Evolutionary conservation across 2,113 vertebrate species (phyloP).

Genomic region (Ardeotis arabs): DNA sequence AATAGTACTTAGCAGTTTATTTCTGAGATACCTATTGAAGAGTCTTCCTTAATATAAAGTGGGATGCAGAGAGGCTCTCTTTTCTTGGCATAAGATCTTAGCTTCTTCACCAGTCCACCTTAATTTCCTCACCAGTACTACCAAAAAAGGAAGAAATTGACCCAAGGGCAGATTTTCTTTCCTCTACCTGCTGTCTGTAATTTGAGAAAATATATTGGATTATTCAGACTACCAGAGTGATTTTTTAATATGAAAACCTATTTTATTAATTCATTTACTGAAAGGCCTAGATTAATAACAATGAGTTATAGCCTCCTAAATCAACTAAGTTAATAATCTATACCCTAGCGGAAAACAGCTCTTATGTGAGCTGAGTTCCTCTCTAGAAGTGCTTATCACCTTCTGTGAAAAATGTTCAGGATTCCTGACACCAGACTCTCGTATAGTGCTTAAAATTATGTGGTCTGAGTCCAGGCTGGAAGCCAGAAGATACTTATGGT

Average conservation of each 20-base stretch:
- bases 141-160: background rate
- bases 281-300: background rate
- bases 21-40: background rate
- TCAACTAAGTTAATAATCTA: background rate
- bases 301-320: background rate
- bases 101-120: background rate
- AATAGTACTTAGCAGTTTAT: background rate
- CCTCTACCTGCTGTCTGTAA: background rate
- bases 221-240: background rate
- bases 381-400: background rate
- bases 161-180: background rate
- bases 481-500: background rate
- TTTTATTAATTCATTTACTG: background rate
- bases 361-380: background rate
- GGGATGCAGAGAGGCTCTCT: background rate
- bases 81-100: background rate
- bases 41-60: background rate
- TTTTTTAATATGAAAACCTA: background rate
- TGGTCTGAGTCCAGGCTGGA: background rate
- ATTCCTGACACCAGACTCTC: accelerated
- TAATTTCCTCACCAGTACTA: background rate
- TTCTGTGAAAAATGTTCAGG: background rate
- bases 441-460: background rate
- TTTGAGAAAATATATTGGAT: background rate
- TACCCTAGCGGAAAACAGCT: background rate